Percentiles rank a stretch among this genome's conserved stretches.
Conservation (phyloP, 2,888 invertebrate genomes). For the Kuschelorhynchus macadamiae region DNA sequence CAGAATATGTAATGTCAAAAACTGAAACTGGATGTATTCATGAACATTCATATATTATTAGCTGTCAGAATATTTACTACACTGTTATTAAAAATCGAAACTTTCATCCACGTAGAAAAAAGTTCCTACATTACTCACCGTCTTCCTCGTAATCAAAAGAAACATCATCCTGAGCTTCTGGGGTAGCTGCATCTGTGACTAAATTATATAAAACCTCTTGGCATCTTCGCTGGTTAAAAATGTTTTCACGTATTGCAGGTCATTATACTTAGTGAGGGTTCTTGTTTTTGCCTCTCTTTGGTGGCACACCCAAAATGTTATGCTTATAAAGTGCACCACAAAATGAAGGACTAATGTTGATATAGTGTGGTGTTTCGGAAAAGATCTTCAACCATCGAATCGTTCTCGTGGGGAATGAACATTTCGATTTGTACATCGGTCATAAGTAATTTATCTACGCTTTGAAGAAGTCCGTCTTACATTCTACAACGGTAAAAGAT, state of each 20-base stretch:
- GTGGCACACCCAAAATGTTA: not conserved
- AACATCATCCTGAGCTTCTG: not conserved
- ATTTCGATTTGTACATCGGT: too few relatives aligned
- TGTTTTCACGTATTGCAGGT: not conserved
- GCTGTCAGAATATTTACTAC: too few relatives aligned
- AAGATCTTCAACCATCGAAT: too few relatives aligned
- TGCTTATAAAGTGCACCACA: too few relatives aligned
- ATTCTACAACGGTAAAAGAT: too few relatives aligned
- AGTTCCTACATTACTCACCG: not conserved
- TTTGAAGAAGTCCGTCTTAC: too few relatives aligned
- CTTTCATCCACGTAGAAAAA: not conserved
- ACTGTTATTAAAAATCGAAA: not conserved
- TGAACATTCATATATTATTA: too few relatives aligned
- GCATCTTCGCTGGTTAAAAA: not conserved
- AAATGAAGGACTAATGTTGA: not conserved
- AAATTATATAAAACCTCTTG: constrained; percentile 2
- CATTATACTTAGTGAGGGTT: not conserved
- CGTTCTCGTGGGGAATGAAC: too few relatives aligned
- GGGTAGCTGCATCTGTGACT: not conserved
- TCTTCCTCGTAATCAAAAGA: not conserved
- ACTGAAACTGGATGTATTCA: too few relatives aligned
- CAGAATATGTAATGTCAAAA: too few relatives aligned
- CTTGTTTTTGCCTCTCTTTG: not conserved
- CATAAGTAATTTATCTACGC: too few relatives aligned
- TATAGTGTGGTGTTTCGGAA: too few relatives aligned